Percentiles rank a stretch among this genome's conserved stretches.
Conservation (phyloP, 1,140 invertebrate species). For the Neelides sp. region DNA sequence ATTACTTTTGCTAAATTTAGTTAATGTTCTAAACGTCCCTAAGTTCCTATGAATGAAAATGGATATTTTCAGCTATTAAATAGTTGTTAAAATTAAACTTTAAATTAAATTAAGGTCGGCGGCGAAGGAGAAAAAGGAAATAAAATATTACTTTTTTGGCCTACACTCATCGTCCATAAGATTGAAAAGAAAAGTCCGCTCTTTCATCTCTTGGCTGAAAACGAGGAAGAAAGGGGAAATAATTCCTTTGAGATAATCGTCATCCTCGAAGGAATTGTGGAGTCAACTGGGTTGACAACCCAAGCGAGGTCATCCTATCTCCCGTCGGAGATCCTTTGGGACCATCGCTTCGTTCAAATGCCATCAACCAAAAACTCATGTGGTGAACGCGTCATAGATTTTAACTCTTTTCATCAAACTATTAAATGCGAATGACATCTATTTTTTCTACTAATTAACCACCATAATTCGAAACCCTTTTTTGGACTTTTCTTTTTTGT, state of each 20-base stretch:
- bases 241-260: slow-evolving; percentile 77
- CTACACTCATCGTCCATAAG: slow-evolving; percentile 74
- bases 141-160: slow-evolving; percentile 79
- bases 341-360: slow-evolving; percentile 57
- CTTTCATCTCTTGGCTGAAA: slow-evolving; percentile 67
- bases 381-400: slow-evolving; percentile 80
- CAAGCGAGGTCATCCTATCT: slow-evolving; percentile 77
- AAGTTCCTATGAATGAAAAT: too few relatives aligned
- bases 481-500: too few relatives aligned
- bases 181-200: slow-evolving; percentile 70
- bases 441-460: too few relatives aligned
- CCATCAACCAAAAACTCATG: slow-evolving; percentile 76
- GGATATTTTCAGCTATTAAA: too few relatives aligned
- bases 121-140: slow-evolving; percentile 59
- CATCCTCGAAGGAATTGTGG: slow-evolving; percentile 76
- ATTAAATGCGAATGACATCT: too few relatives aligned
- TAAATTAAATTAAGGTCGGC: too few relatives aligned
- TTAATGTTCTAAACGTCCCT: too few relatives aligned
- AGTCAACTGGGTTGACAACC: slow-evolving; percentile 67
- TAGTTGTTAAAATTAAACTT: too few relatives aligned
- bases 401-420: slow-evolving; percentile 81
- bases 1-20: too few relatives aligned
- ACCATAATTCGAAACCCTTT: too few relatives aligned
- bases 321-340: slow-evolving; percentile 49
- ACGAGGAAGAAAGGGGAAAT: too few relatives aligned